Evolutionary conservation across 2,888 invertebrate genomes (phyloP).

Genomic region (Coenonympha arcania): DNA sequence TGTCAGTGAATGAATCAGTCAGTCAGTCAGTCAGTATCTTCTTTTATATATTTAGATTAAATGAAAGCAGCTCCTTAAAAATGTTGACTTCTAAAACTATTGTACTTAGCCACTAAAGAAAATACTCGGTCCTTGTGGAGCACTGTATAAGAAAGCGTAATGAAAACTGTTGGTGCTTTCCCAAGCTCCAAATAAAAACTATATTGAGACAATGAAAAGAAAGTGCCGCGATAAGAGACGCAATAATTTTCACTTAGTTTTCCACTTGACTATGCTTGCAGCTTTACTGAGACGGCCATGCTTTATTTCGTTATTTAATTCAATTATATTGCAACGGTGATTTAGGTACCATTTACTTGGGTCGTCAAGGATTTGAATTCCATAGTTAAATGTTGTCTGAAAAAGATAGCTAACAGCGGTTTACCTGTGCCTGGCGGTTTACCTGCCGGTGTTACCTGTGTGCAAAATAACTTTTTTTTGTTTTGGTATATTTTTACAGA

Average conservation of each 20-base stretch:
- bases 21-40: too few relatives aligned
- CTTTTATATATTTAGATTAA: too few relatives aligned
- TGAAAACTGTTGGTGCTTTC: slow-evolving; percentile 24
- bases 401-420: too few relatives aligned
- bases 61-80: slow-evolving; percentile 6
- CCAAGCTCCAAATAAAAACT: slow-evolving; percentile 29
- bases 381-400: too few relatives aligned
- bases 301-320: background rate
- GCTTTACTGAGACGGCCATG: background rate
- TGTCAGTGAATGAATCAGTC: too few relatives aligned
- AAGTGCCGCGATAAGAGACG: slow-evolving; percentile 39
- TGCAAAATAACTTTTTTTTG: too few relatives aligned
- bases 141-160: slow-evolving; percentile 22
- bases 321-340: too few relatives aligned
- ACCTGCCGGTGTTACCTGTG: too few relatives aligned
- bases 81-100: slow-evolving; percentile 6
- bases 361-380: too few relatives aligned
- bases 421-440: too few relatives aligned
- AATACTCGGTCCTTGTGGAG: background rate
- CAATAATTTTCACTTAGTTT: slow-evolving; percentile 19
- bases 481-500: too few relatives aligned
- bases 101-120: slow-evolving; percentile 10
- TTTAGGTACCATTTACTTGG: too few relatives aligned
- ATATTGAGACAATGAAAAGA: slow-evolving; percentile 40
- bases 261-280: slow-evolving; percentile 6